phyloP scores from a whole-genome alignment of 2,797 vertebrate genomes.

The Gadopsis marmoratus region DNA sequence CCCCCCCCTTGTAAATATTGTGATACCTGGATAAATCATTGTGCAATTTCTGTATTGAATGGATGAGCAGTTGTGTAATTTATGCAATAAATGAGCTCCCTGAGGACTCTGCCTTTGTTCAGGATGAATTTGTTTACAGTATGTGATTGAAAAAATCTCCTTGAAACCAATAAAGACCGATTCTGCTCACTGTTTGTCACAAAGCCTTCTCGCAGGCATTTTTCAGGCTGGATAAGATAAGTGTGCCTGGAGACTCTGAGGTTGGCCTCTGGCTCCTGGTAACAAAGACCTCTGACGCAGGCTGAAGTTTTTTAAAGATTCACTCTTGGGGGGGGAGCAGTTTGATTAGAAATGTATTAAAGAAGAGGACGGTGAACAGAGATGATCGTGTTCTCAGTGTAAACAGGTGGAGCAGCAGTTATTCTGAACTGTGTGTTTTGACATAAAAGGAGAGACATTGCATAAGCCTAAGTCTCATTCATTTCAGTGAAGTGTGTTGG shows the following conservation, averaged over 20 bases:
- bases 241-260: slow-evolving; percentile 20
- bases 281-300: slow-evolving; percentile 50
- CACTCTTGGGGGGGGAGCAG: slow-evolving; percentile 2
- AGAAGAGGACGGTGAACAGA: slow-evolving; percentile 19
- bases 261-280: slow-evolving; percentile 50
- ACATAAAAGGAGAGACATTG: slow-evolving; percentile 60
- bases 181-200: slow-evolving; percentile 43
- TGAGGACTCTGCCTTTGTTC: slow-evolving; percentile 45
- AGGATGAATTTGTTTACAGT: slow-evolving; percentile 41
- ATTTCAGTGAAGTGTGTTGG: slow-evolving; percentile 49
- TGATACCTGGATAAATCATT: slow-evolving; percentile 31
- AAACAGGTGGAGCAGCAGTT: slow-evolving; percentile 59
- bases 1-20: slow-evolving; percentile 16
- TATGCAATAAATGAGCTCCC: slow-evolving; percentile 39
- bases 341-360: slow-evolving; percentile 58
- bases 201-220: slow-evolving; percentile 35
- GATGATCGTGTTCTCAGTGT: slow-evolving; percentile 42
- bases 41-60: slow-evolving; percentile 38
- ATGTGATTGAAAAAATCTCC: slow-evolving; percentile 15
- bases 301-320: slow-evolving; percentile 55
- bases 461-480: slow-evolving; percentile 42
- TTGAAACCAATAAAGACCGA: slow-evolving; percentile 40
- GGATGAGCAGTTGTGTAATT: slow-evolving; percentile 41
- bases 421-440: slow-evolving; percentile 56
- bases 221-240: slow-evolving; percentile 37